Percentiles rank a stretch among this genome's conserved stretches.
These are phyloP conservation scores for Oenanthe oenanthe DNA, from an alignment of 2,113 vertebrate species.

Conservation along the genomic window DNA sequence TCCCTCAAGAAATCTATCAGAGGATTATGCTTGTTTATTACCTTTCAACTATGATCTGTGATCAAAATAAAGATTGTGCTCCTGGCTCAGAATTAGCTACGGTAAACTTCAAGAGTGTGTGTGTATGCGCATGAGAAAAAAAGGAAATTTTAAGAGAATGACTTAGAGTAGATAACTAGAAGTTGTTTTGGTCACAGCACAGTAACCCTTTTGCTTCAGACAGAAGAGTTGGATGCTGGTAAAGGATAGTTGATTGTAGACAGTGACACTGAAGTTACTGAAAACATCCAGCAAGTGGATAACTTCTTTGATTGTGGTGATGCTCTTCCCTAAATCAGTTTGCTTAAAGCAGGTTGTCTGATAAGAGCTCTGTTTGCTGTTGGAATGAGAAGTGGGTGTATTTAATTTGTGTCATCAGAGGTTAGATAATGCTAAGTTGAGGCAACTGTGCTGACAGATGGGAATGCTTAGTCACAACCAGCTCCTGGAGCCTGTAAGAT, in stretches of 20 bases:
- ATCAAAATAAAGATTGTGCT: neutral
- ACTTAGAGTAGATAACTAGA: neutral
- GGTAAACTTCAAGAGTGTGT: neutral
- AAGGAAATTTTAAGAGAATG: neutral
- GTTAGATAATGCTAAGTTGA: constrained; percentile 44
- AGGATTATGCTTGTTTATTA: neutral
- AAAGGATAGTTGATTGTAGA: neutral
- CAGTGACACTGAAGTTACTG: neutral
- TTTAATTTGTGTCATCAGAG: constrained; percentile 45
- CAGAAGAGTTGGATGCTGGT: neutral
- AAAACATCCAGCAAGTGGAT: neutral
- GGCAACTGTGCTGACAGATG: neutral
- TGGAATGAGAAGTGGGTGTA: constrained; percentile 10
- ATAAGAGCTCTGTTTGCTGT: neutral
- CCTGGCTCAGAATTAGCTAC: neutral
- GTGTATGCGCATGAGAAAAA: neutral
- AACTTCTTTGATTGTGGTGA: neutral
- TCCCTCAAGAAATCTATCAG: neutral
- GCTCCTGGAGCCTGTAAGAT: neutral
- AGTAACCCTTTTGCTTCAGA: neutral
- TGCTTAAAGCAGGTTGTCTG: neutral
- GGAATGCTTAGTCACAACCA: constrained; percentile 27
- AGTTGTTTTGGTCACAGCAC: neutral
- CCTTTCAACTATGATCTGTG: neutral
- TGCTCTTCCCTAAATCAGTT: neutral